A percentile compares a stretch with the other conserved stretches of the same genome.
Evolutionary conservation across 2,797 vertebrate species (phyloP).

Genomic region (Muscicapa striata): DNA sequence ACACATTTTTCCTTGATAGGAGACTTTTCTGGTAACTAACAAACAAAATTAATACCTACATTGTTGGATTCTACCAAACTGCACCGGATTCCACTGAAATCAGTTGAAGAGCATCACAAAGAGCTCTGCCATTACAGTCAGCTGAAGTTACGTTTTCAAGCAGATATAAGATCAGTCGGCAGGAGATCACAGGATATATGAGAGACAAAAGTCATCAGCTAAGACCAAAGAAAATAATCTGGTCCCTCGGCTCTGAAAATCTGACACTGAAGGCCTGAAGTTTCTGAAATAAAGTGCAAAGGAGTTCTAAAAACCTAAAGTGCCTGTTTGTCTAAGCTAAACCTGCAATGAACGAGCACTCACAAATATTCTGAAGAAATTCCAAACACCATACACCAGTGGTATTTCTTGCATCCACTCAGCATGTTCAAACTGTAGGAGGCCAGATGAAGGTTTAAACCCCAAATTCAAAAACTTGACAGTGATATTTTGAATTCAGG

Average conservation of each 20-base stretch:
- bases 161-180: not conserved
- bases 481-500: not conserved
- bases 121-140: not conserved
- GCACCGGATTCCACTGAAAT: not conserved
- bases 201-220: not conserved
- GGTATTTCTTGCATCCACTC: not conserved
- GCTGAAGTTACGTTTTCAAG: fast-evolving
- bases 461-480: not conserved
- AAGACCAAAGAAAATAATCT: not conserved
- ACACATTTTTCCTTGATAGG: not conserved
- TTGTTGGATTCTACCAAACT: not conserved
- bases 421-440: not conserved
- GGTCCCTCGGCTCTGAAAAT: not conserved
- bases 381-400: fast-evolving
- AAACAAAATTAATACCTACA: not conserved
- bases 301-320: not conserved
- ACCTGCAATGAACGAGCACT: not conserved
- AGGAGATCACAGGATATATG: not conserved
- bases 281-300: not conserved
- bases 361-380: not conserved
- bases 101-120: not conserved
- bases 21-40: not conserved
- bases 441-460: fast-evolving
- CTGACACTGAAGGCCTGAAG: not conserved
- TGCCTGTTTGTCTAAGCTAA: not conserved